phyloP scores from a whole-genome alignment of 2,113 vertebrate species.

The Dicrurus megarhynchus region DNA sequence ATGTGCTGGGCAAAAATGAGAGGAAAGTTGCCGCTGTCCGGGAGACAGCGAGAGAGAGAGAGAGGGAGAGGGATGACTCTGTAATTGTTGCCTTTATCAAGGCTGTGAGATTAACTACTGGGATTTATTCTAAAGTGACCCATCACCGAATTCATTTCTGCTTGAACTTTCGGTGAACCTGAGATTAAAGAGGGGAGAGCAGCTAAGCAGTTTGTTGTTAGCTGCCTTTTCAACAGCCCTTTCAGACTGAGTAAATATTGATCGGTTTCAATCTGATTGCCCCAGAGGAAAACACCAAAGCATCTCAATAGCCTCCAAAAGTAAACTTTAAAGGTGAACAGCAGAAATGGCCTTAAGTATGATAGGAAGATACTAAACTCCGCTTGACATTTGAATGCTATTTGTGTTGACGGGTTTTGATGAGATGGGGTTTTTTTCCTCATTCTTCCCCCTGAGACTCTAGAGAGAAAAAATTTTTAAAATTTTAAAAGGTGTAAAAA shows the following conservation, averaged over 20 bases:
- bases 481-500: not conserved
- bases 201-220: constrained; percentile 85
- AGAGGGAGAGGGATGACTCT: constrained; percentile 57
- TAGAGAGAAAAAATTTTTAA: not conserved
- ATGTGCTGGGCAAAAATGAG: constrained; percentile 55
- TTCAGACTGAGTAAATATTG: constrained; percentile 90
- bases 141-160: constrained; percentile 84
- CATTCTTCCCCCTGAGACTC: not conserved
- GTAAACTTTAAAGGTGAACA: constrained; percentile 80
- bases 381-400: not conserved
- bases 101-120: constrained; percentile 78
- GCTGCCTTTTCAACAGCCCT: constrained; percentile 86
- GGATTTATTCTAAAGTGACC: constrained; percentile 82
- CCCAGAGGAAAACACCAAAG: constrained; percentile 80
- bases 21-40: constrained; percentile 42
- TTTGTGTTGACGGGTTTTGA: not conserved
- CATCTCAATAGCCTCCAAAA: constrained; percentile 79
- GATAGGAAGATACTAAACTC: constrained; percentile 42
- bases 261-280: constrained; percentile 85
- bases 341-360: constrained; percentile 46
- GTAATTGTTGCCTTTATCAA: constrained; percentile 78
- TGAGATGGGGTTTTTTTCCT: not conserved
- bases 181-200: constrained; percentile 84
- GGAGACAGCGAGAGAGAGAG: not conserved
- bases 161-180: constrained; percentile 87